Base-by-base conservation (phyloP, 2,113 vertebrate species). In the Burhinus bistriatus region DNA sequence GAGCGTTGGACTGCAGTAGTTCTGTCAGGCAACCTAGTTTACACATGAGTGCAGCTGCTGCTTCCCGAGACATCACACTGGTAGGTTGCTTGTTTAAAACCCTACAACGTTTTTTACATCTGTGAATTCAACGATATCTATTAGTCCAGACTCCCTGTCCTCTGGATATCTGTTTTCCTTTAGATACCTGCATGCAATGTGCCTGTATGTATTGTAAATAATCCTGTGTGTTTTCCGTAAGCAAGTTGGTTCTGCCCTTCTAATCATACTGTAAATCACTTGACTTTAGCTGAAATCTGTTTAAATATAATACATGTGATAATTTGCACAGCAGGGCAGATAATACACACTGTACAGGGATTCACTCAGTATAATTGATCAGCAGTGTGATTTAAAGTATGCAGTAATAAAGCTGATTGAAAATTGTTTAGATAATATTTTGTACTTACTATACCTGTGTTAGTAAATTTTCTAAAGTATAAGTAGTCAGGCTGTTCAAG, bases 1-100 rank as follows among this genome's bases (percentile, higher is more conserved):
- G 99, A 76, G 99, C 99, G 25, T 87, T 99, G 92, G 99, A 99
- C 96, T 99, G 99, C 97, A 99, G 99, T 97, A 99, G 99, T 93
- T 99, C 99, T 4, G 99, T 99, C 90, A 98, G 99, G 96, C 99
- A 99, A 89, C 99, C 99, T 19, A 99, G 99, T 96, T 98, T 99
- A 98, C 99, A 99, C 95, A 99, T 99, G 99, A 99, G 99, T 20
- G 99, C 99, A 34, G 99, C 99, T 20, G 99, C 99, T 78, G 99
- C 99, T 83, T 99, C 99, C 21, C 98, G 99, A 91, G 99, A 99
- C 97, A 99, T 99, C 98, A 99, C 99, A 47, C 98, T 99, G 99
- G 99, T 99, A 97, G 97, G 98, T 94, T 58, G 20, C 13, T 69
- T 59, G 70, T 59, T 91, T 87, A 76, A 91, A 81, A 47, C 20